Evolutionary conservation across 1,140 invertebrate species (phyloP).

Genomic region (Panulirus ornatus): DNA sequence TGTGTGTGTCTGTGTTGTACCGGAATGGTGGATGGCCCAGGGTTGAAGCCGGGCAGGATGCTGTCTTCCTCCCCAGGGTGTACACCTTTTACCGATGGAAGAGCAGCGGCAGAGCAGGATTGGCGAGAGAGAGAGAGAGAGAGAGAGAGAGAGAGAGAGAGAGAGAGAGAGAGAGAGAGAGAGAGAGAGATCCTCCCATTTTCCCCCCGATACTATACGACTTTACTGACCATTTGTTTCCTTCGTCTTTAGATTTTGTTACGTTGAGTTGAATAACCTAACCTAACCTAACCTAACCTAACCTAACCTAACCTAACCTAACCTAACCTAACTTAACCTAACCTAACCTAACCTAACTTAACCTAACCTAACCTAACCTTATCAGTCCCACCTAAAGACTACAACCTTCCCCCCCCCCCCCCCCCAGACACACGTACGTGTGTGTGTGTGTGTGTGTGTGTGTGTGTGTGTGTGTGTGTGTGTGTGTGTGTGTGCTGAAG

Average conservation of each 20-base stretch:
- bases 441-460: background rate
- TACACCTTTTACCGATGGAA: background rate
- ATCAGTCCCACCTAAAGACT: background rate
- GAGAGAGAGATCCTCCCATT: no score
- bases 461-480: background rate
- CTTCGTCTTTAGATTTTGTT: background rate
- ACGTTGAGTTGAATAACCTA: background rate
- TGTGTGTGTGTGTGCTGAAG: background rate
- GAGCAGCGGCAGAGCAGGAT: background rate
- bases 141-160: no score
- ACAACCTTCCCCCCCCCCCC: background rate
- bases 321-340: constrained; percentile 7
- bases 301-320: constrained; percentile 22
- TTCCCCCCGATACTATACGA: background rate
- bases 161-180: constrained; percentile 7
- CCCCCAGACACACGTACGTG: background rate
- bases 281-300: constrained; percentile 2
- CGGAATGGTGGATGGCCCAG: no score
- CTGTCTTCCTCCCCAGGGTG: no score
- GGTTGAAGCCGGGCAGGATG: no score
- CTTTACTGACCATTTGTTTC: no score
- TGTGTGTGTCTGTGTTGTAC: no score
- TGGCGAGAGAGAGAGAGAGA: constrained; percentile 10
- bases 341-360: constrained; percentile 19
- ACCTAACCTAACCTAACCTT: constrained; percentile 11